Evolutionary conservation across 2,113 vertebrate species (phyloP).

Genomic region (Ceyx cyanopectus): DNA sequence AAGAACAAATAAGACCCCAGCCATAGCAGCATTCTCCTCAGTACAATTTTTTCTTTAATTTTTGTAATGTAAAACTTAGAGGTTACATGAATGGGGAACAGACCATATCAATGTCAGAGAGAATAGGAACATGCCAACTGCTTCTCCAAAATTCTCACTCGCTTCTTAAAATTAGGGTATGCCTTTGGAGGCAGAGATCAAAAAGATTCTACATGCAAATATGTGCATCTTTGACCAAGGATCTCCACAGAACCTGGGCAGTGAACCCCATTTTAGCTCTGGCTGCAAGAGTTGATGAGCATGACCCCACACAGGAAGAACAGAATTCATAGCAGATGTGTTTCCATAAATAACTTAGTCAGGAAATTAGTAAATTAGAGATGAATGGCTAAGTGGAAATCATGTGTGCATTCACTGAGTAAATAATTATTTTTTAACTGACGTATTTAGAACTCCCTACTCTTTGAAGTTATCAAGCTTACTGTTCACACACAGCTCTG

Average conservation of each 20-base stretch:
- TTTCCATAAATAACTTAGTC: conserved; percentile 27
- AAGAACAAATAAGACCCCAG: background rate
- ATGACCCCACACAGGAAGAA: background rate
- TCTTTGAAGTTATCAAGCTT: background rate
- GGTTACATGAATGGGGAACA: background rate
- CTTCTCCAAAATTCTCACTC: background rate
- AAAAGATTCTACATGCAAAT: background rate
- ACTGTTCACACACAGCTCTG: background rate
- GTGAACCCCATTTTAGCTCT: background rate
- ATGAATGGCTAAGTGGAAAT: background rate
- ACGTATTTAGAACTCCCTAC: background rate
- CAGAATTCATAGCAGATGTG: background rate
- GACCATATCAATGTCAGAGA: accelerated
- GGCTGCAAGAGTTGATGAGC: background rate
- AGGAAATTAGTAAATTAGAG: conserved; percentile 48
- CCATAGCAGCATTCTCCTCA: background rate
- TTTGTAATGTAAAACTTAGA: background rate
- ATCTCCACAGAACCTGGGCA: accelerated
- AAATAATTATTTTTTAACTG: conserved; percentile 39
- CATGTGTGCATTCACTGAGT: background rate
- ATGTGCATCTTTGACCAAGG: background rate
- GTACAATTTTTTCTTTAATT: background rate
- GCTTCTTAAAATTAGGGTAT: background rate
- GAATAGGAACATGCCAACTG: background rate
- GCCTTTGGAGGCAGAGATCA: background rate